phyloP scores from a whole-genome alignment of 2,888 invertebrate species.

The Phasia obesa region DNA sequence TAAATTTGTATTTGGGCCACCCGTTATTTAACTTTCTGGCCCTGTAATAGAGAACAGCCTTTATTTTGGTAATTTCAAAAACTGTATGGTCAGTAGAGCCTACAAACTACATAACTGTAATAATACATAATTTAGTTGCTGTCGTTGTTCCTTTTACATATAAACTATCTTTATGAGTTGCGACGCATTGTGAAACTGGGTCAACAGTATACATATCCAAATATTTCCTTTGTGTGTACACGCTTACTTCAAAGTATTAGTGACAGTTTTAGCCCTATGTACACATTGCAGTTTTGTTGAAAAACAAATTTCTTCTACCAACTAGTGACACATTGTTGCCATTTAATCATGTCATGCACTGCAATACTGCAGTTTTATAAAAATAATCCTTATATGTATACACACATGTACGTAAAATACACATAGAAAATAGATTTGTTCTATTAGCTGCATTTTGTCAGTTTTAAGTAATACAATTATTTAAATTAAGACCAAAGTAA shows the following conservation, averaged over 20 bases:
- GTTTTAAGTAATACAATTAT: too few species aligned
- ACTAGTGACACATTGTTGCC: conserved; percentile 50
- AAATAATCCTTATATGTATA: neutral
- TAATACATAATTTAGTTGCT: conserved; percentile 25
- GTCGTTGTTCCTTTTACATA: conserved; percentile 23
- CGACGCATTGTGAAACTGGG: conserved; percentile 55
- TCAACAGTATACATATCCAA: conserved; percentile 55
- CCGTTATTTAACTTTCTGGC: too few species aligned
- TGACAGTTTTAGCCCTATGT: conserved; percentile 35
- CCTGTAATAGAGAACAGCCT: neutral
- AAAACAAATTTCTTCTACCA: conserved; percentile 51
- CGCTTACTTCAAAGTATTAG: conserved; percentile 36
- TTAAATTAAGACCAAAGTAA: too few species aligned
- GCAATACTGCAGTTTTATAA: neutral
- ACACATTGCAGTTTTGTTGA: conserved; percentile 59
- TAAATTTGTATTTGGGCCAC: too few species aligned
- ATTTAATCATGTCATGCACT: conserved; percentile 27
- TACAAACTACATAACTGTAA: conserved; percentile 10
- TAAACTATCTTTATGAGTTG: conserved; percentile 54
- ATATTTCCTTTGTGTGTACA: conserved; percentile 16
- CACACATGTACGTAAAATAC: too few species aligned
- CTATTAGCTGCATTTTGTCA: too few species aligned
- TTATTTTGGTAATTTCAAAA: conserved; percentile 48
- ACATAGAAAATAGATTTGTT: too few species aligned
- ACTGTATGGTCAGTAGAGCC: conserved; percentile 60